Conservation (phyloP, 23 tunicate species). For the Ciona savignyi region DNA sequence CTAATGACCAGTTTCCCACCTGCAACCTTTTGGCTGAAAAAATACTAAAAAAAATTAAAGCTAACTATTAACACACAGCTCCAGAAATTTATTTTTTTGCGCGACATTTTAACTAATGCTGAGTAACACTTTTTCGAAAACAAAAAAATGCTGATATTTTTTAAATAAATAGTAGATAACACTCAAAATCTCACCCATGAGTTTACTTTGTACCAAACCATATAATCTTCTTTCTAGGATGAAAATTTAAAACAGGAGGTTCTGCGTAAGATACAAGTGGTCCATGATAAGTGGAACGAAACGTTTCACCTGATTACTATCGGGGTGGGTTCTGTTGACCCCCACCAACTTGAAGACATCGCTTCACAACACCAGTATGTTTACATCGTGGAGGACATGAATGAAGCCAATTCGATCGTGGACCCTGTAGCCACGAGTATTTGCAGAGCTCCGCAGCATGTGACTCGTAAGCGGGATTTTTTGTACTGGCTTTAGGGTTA, state of each 20-base stretch:
- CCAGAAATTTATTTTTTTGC: too few relatives aligned
- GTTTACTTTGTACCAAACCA: too few relatives aligned
- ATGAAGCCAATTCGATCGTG: background rate
- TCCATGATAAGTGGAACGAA: background rate
- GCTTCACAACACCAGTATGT: constrained; percentile 10
- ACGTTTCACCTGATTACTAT: constrained; percentile 16
- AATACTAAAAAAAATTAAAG: too few relatives aligned
- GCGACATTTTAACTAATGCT: too few relatives aligned
- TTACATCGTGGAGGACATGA: constrained; percentile 6
- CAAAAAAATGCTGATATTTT: too few relatives aligned
- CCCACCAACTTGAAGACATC: background rate
- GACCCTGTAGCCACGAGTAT: background rate
- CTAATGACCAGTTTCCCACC: too few relatives aligned
- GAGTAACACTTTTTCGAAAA: too few relatives aligned
- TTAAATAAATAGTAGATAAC: too few relatives aligned
- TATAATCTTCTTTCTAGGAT: too few relatives aligned
- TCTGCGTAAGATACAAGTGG: background rate
- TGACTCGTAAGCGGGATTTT: background rate
- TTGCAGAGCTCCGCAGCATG: constrained; percentile 4
- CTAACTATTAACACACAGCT: too few relatives aligned
- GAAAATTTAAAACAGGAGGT: background rate
- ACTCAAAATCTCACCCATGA: too few relatives aligned
- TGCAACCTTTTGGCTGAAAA: too few relatives aligned
- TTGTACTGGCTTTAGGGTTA: background rate
- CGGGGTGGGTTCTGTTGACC: constrained; percentile 29